phyloP scores from a whole-genome alignment of 1,140 invertebrate species.

The Megathymus violae region DNA sequence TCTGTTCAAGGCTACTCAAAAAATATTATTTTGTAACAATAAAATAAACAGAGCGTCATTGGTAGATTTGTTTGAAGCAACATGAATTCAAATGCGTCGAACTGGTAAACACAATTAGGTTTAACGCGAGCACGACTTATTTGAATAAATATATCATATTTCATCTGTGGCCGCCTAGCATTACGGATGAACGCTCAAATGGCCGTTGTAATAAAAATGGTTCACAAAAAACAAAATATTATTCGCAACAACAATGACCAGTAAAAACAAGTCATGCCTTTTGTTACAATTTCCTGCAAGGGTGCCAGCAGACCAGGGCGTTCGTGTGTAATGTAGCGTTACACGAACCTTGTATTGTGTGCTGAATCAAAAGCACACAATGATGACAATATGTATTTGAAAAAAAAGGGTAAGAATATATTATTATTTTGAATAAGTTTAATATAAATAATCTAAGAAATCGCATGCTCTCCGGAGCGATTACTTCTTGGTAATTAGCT shows the following conservation, averaged over 20 bases:
- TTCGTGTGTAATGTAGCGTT: constrained; percentile 18
- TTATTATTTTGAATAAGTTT: not conserved
- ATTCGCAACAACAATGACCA: constrained; percentile 34
- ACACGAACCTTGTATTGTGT: constrained; percentile 2
- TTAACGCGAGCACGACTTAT: constrained; percentile 14
- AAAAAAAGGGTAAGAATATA: not conserved
- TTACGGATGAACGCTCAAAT: constrained; percentile 25
- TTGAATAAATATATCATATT: constrained; percentile 34
- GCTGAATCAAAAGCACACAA: not conserved
- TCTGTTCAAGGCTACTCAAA: no score
- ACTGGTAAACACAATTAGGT: constrained; percentile 31
- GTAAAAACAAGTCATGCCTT: constrained; percentile 27
- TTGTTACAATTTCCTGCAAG: constrained; percentile 27
- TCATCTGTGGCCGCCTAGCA: constrained; percentile 29
- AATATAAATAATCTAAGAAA: no score
- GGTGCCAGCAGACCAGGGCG: not conserved
- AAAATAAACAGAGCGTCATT: constrained; percentile 7
- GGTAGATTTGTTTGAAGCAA: constrained; percentile 10
- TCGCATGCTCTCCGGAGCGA: no score
- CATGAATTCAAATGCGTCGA: constrained; percentile 24
- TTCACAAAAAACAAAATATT: constrained; percentile 18
- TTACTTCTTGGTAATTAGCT: no score
- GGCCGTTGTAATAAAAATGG: constrained; percentile 28
- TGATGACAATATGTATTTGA: not conserved
- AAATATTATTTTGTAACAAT: not conserved